Conservation (phyloP, 2,113 vertebrate species). For the Oreochromis spilurus region DNA sequence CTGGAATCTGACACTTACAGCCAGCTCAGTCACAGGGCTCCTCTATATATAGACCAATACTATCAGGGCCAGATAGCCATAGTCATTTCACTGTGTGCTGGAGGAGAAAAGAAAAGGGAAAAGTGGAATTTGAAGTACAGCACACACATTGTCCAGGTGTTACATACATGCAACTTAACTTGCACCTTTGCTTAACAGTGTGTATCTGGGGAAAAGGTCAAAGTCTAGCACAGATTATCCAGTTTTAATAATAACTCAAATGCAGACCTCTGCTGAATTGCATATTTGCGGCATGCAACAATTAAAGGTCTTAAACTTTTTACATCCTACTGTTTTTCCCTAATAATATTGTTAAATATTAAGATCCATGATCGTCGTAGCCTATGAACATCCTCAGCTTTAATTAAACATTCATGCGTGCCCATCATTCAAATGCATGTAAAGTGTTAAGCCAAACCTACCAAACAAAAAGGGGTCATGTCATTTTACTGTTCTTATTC, state of each 20-base stretch:
- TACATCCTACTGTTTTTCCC: not conserved
- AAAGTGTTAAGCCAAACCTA: not conserved
- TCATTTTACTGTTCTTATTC: not conserved
- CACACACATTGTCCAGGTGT: not conserved
- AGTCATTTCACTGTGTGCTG: conserved; percentile 24
- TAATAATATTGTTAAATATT: not conserved
- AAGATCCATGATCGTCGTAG: not conserved
- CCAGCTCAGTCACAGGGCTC: conserved; percentile 72
- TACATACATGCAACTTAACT: not conserved
- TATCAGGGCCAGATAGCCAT: conserved; percentile 62
- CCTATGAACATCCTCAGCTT: not conserved
- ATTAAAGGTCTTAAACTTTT: conserved; percentile 2
- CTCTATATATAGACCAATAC: conserved; percentile 81
- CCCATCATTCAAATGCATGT: not conserved
- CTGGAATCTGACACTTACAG: conserved; percentile 79
- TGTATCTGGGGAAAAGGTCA: conserved; percentile 15
- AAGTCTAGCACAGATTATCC: conserved; percentile 33
- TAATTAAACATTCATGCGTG: not conserved
- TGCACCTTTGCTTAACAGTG: not conserved
- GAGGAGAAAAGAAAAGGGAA: not conserved
- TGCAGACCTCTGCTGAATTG: not conserved
- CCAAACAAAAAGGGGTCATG: not conserved
- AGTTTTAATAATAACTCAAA: conserved; percentile 17
- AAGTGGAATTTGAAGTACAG: not conserved
- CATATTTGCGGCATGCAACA: not conserved